phyloP scores from a whole-genome alignment of 1,140 invertebrate genomes.

The Notospermus geniculatus region DNA sequence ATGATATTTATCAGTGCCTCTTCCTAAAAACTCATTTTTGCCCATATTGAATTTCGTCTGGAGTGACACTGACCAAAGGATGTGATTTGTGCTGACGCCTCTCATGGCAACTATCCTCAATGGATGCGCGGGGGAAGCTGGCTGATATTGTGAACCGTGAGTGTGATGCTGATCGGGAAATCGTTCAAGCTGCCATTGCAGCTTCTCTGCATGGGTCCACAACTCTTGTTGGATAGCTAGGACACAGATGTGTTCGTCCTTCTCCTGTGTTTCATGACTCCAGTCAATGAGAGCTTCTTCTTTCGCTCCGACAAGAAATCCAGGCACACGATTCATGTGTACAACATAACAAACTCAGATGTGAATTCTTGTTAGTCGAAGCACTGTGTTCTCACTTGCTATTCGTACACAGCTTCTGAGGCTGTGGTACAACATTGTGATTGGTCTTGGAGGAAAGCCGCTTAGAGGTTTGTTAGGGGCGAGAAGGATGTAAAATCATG shows the following conservation, averaged over 20 bases:
- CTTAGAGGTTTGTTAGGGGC: too few relatives aligned
- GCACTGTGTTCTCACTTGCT: not conserved
- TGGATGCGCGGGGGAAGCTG: too few relatives aligned
- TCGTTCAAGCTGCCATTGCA: not conserved
- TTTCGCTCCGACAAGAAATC: not conserved
- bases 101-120: too few relatives aligned
- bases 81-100: too few relatives aligned
- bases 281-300: not conserved
- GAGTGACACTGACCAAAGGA: too few relatives aligned
- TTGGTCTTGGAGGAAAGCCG: too few relatives aligned
- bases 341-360: not conserved
- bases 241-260: constrained; percentile 6
- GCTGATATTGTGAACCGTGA: not conserved
- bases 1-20: too few relatives aligned
- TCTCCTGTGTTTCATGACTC: not conserved
- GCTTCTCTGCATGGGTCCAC: not conserved
- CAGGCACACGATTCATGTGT: not conserved
- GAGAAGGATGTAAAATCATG: too few relatives aligned
- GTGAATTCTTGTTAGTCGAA: not conserved
- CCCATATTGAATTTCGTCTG: too few relatives aligned
- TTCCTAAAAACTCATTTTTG: too few relatives aligned
- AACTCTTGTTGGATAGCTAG: constrained; percentile 1
- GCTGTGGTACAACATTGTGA: too few relatives aligned
- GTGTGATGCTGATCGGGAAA: not conserved
- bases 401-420: not conserved